Conservation (phyloP, 2,888 invertebrate genomes). For the Apocheima hispidaria region DNA sequence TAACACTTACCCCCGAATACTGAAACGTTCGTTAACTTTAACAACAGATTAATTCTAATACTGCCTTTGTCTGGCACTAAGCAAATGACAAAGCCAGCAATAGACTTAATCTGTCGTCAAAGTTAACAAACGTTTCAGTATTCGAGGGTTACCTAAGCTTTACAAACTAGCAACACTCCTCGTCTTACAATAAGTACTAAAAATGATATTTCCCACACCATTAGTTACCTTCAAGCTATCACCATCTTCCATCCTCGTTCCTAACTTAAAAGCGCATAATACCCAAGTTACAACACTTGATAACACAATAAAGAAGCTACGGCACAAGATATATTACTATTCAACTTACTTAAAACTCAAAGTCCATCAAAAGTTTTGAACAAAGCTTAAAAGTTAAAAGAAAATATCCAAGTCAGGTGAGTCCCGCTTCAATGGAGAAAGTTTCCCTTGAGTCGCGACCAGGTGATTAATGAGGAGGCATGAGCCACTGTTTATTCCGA, state of each 20-base stretch:
- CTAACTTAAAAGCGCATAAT: constrained; percentile 50
- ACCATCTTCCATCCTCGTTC: constrained; percentile 34
- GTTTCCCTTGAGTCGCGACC: constrained; percentile 62
- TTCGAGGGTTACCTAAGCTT: too few species aligned
- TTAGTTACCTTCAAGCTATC: constrained; percentile 26
- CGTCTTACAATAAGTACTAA: neutral
- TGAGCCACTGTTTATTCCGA: constrained; percentile 70
- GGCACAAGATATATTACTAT: constrained; percentile 83
- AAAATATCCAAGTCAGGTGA: constrained; percentile 84
- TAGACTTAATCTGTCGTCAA: too few species aligned
- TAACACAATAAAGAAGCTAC: constrained; percentile 66
- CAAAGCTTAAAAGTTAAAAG: constrained; percentile 86
- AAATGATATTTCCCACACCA: constrained; percentile 31
- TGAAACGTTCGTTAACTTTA: too few species aligned
- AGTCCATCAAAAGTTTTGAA: constrained; percentile 84
- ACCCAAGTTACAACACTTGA: constrained; percentile 59
- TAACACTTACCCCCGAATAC: too few species aligned
- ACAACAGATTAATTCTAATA: too few species aligned
- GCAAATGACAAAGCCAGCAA: too few species aligned
- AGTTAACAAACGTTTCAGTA: too few species aligned
- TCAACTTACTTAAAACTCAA: constrained; percentile 84
- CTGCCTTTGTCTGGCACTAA: too few species aligned
- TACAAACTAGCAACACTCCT: neutral
- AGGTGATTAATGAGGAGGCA: constrained; percentile 77
- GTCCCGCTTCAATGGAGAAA: constrained; percentile 79